Conservation (phyloP, 2,113 vertebrate genomes). For the Arothron firmamentum region DNA sequence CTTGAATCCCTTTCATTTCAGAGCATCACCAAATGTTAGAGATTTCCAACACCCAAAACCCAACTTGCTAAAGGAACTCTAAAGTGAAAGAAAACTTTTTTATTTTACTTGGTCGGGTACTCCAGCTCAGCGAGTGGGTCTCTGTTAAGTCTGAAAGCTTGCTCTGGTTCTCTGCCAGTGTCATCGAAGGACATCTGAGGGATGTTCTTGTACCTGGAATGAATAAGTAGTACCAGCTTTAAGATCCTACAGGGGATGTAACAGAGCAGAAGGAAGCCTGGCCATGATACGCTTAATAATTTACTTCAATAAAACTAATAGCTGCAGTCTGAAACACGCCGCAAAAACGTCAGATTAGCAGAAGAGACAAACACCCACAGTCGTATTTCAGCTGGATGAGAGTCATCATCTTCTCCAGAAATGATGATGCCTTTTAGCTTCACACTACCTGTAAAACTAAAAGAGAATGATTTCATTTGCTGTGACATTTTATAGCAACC, state of each 20-base stretch:
- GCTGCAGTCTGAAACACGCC: too few relatives aligned
- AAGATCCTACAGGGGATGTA: too few relatives aligned
- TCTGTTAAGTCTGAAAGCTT: slow-evolving; percentile 88
- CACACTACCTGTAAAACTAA: slow-evolving; percentile 93
- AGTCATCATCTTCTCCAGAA: slow-evolving; percentile 84
- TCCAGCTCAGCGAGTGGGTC: slow-evolving; percentile 86
- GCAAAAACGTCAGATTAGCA: too few relatives aligned
- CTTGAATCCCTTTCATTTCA: neutral
- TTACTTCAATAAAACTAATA: too few relatives aligned
- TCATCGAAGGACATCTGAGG: slow-evolving; percentile 98
- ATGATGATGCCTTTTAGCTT: slow-evolving; percentile 91
- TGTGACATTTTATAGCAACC: too few relatives aligned
- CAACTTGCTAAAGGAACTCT: neutral
- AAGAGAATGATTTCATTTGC: slow-evolving; percentile 19
- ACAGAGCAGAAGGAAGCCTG: too few relatives aligned
- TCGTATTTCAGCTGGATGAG: slow-evolving; percentile 89
- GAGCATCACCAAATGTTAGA: neutral
- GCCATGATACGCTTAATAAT: too few relatives aligned
- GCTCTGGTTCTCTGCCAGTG: slow-evolving; percentile 86
- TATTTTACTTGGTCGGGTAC: slow-evolving; percentile 92
- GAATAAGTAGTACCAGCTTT: neutral
- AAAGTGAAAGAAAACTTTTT: too few relatives aligned
- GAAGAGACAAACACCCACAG: slow-evolving; percentile 79
- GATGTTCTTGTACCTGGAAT: slow-evolving; percentile 88
- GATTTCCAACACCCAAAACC: neutral